phyloP scores from a whole-genome alignment of 1,140 invertebrate species.

The Ericerus pela region DNA sequence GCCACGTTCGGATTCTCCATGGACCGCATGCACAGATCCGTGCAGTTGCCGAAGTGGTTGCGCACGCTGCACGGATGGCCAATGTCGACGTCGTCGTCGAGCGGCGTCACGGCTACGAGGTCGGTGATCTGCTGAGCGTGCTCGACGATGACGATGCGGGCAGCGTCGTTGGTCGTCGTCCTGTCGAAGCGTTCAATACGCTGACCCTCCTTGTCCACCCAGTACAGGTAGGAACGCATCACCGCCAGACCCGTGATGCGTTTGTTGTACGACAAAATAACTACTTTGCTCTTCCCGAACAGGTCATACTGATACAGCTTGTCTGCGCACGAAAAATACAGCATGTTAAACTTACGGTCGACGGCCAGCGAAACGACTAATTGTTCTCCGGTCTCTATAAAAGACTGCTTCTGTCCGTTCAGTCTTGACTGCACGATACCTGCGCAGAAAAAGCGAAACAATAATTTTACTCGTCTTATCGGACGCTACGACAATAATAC shows the following conservation, averaged over 20 bases:
- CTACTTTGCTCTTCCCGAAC: slow-evolving; percentile 45
- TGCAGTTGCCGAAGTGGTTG: slow-evolving; percentile 39
- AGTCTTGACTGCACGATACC: slow-evolving; percentile 64
- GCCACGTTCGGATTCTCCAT: slow-evolving; percentile 28
- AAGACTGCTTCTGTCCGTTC: slow-evolving; percentile 59
- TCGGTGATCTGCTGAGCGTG: slow-evolving; percentile 41
- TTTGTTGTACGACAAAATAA: neutral
- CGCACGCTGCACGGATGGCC: slow-evolving; percentile 29
- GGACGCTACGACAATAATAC: too few species aligned
- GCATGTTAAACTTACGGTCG: slow-evolving; percentile 54
- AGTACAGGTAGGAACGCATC: slow-evolving; percentile 47
- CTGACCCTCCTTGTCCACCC: slow-evolving; percentile 56
- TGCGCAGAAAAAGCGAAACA: too few species aligned
- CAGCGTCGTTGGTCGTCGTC: slow-evolving; percentile 37
- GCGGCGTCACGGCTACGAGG: slow-evolving; percentile 34
- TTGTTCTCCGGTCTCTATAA: slow-evolving; percentile 56
- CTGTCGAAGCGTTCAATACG: slow-evolving; percentile 47
- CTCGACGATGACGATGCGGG: slow-evolving; percentile 32
- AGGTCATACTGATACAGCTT: slow-evolving; percentile 62
- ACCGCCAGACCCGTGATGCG: slow-evolving; percentile 4
- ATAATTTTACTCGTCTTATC: too few species aligned
- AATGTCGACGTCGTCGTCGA: neutral
- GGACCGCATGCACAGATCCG: slow-evolving; percentile 49
- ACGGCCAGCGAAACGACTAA: slow-evolving; percentile 58
- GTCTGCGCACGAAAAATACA: slow-evolving; percentile 70